A percentile compares a stretch with the other conserved stretches of the same genome.
These are phyloP conservation scores for Hemiprocne comata DNA, from an alignment of 2,113 vertebrate species.

Conservation along the genomic window DNA sequence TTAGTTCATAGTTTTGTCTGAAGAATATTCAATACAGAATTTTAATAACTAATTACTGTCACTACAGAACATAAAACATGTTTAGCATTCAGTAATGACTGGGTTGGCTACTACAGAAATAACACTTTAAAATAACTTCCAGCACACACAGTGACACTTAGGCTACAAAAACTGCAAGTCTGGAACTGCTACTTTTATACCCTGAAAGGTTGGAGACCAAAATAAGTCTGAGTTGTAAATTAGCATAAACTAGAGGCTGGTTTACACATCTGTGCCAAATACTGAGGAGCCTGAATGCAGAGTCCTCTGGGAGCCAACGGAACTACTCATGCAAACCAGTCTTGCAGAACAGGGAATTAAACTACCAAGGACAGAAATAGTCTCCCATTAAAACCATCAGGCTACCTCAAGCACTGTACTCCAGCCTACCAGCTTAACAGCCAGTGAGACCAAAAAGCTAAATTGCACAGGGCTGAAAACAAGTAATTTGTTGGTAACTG, in stretches of 20 bases:
- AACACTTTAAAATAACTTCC: neutral
- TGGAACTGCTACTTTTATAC: neutral
- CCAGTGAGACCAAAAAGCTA: neutral
- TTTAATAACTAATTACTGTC: neutral
- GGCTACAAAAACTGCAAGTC: neutral
- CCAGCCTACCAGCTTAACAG: neutral
- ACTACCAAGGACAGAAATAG: neutral
- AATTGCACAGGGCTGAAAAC: neutral
- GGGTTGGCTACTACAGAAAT: neutral
- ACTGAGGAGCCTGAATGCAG: neutral
- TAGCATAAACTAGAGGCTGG: neutral
- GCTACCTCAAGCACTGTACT: neutral
- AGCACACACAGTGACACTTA: neutral
- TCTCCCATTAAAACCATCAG: neutral
- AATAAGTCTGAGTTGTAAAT: constrained; percentile 10
- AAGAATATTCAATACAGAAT: neutral
- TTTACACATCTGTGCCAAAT: neutral
- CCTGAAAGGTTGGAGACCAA: neutral
- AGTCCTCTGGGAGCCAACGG: neutral
- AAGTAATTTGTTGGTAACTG: neutral
- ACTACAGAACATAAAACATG: neutral
- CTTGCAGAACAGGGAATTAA: constrained; percentile 3
- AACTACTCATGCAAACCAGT: constrained; percentile 7
- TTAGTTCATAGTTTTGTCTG: neutral
- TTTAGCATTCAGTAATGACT: neutral